phyloP scores from a whole-genome alignment of 2,888 invertebrate species.

The Noctua comes region DNA sequence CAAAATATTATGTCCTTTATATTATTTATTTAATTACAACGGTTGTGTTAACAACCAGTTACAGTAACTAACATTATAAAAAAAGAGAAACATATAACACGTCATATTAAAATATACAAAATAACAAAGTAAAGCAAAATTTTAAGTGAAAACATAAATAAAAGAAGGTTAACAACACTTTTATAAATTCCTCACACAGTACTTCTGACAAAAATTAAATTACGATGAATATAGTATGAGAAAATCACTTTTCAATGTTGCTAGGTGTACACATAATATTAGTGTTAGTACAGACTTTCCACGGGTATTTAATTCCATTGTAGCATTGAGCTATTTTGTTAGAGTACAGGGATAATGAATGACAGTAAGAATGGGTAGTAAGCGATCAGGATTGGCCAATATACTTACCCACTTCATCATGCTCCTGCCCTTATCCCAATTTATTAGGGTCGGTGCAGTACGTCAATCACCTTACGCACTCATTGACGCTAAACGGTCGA shows the following conservation, averaged over 20 bases:
- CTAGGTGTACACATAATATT: not conserved
- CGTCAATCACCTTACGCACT: constrained; percentile 29
- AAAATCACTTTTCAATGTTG: not conserved
- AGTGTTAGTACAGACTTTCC: not conserved
- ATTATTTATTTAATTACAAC: too few species aligned
- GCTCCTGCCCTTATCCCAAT: constrained; percentile 14
- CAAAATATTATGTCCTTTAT: not conserved
- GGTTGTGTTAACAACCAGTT: too few species aligned
- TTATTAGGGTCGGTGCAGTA: constrained; percentile 25
- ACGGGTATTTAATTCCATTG: not conserved
- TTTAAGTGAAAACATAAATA: too few species aligned
- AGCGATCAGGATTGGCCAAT: constrained; percentile 6
- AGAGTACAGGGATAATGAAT: not conserved
- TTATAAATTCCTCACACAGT: too few species aligned
- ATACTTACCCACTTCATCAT: constrained; percentile 32
- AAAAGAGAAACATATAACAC: too few species aligned
- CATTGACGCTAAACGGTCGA: constrained; percentile 9
- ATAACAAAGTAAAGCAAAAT: too few species aligned
- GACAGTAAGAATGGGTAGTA: not conserved
- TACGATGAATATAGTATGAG: not conserved
- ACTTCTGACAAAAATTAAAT: not conserved
- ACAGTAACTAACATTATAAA: too few species aligned
- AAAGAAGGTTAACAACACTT: too few species aligned
- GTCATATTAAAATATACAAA: too few species aligned
- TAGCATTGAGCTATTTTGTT: not conserved